Conservation (phyloP, 2,113 vertebrate genomes). For the Fregetta grallaria region DNA sequence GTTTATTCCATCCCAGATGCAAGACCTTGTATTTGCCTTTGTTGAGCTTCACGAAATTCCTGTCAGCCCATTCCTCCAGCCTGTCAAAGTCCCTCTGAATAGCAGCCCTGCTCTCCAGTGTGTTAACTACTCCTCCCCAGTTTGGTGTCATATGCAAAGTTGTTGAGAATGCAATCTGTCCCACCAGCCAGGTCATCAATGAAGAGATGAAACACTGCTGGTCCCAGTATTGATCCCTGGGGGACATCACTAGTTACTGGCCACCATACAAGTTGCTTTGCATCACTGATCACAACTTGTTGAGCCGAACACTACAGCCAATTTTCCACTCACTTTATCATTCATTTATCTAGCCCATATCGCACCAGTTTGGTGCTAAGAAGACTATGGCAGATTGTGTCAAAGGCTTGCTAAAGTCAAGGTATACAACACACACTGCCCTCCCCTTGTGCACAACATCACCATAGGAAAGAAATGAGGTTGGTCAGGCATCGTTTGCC, state of each 20-base stretch:
- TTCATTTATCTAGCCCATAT: not conserved
- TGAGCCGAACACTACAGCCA: not conserved
- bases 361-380: not conserved
- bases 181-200: not conserved
- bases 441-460: not conserved
- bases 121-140: not conserved
- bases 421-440: not conserved
- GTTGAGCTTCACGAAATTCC: not conserved
- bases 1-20: not conserved
- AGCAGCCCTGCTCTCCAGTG: not conserved
- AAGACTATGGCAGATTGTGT: not conserved
- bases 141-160: not conserved
- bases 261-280: not conserved
- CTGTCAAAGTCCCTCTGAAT: not conserved
- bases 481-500: not conserved
- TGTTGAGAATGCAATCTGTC: not conserved
- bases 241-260: not conserved
- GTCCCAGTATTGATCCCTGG: not conserved
- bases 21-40: not conserved
- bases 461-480: not conserved
- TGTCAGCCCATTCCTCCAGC: not conserved
- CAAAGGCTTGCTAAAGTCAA: not conserved
- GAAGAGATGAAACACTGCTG: not conserved
- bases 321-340: slow-evolving; percentile 18
- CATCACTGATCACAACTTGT: not conserved